Evolutionary conservation across 2,888 invertebrate genomes (phyloP).

Genomic region (Catocala sponsa): DNA sequence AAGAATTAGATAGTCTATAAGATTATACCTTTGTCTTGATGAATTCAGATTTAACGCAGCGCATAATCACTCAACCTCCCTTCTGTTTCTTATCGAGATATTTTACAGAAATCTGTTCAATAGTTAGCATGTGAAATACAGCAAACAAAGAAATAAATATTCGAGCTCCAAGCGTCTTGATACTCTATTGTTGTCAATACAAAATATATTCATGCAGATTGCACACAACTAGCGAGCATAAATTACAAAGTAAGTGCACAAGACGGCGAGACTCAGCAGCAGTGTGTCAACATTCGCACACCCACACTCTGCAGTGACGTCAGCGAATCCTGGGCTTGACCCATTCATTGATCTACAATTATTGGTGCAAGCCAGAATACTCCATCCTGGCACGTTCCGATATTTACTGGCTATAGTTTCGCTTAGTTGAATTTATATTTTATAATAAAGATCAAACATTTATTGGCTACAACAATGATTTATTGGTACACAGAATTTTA

Average conservation of each 20-base stretch:
- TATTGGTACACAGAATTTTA: background rate
- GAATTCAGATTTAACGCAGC: too few species aligned
- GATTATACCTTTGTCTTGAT: too few species aligned
- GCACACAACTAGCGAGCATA: constrained; percentile 34
- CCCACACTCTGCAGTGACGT: constrained; percentile 49
- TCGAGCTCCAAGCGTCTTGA: background rate
- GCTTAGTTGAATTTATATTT: constrained; percentile 4
- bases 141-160: constrained; percentile 5
- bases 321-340: constrained; percentile 63
- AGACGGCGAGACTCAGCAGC: constrained; percentile 53
- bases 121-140: too few species aligned
- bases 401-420: constrained; percentile 15
- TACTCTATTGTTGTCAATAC: background rate
- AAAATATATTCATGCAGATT: constrained; percentile 33
- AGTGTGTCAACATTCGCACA: constrained; percentile 59
- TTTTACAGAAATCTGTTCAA: too few species aligned
- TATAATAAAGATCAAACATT: background rate
- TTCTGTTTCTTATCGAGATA: too few species aligned
- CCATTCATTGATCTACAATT: constrained; percentile 70
- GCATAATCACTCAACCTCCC: too few species aligned
- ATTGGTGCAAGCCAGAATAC: constrained; percentile 58
- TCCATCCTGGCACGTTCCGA: constrained; percentile 37
- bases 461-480: background rate
- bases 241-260: constrained; percentile 43
- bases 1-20: too few species aligned